Evolutionary conservation across 1,140 invertebrate species (phyloP).

Genomic region (Drosophila littoralis): DNA sequence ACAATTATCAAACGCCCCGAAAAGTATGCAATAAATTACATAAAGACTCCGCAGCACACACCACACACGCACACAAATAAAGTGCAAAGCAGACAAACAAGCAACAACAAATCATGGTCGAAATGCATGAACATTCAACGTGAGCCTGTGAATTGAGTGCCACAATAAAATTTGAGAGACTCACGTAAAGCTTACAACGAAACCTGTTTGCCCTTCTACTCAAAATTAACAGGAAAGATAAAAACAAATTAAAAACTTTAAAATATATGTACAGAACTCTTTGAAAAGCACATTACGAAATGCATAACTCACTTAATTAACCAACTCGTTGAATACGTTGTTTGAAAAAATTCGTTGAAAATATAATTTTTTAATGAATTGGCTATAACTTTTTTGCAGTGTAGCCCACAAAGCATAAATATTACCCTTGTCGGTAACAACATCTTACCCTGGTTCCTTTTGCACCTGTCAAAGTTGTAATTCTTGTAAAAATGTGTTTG

Average conservation of each 20-base stretch:
- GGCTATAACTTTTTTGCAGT: too few relatives aligned
- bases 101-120: conserved; percentile 75
- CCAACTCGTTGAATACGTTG: too few relatives aligned
- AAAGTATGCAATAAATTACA: conserved; percentile 77
- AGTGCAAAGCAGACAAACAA: conserved; percentile 33
- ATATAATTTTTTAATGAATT: too few relatives aligned
- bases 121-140: conserved; percentile 46
- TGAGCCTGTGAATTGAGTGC: conserved; percentile 54
- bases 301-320: too few relatives aligned
- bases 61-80: conserved; percentile 21
- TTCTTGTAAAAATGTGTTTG: too few relatives aligned
- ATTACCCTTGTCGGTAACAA: too few relatives aligned
- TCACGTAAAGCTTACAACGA: conserved; percentile 4
- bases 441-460: too few relatives aligned
- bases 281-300: neutral
- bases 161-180: conserved; percentile 55
- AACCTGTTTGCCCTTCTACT: conserved; percentile 3
- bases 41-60: conserved; percentile 37
- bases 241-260: neutral
- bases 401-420: too few relatives aligned
- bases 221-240: neutral
- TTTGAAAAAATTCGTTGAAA: too few relatives aligned
- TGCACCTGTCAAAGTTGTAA: too few relatives aligned
- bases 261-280: neutral
- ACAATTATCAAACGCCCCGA: conserved; percentile 78